These are phyloP conservation scores for Neomonachus schauinslandi DNA, from an alignment of 2,113 vertebrate species.

Conservation along the genomic window DNA sequence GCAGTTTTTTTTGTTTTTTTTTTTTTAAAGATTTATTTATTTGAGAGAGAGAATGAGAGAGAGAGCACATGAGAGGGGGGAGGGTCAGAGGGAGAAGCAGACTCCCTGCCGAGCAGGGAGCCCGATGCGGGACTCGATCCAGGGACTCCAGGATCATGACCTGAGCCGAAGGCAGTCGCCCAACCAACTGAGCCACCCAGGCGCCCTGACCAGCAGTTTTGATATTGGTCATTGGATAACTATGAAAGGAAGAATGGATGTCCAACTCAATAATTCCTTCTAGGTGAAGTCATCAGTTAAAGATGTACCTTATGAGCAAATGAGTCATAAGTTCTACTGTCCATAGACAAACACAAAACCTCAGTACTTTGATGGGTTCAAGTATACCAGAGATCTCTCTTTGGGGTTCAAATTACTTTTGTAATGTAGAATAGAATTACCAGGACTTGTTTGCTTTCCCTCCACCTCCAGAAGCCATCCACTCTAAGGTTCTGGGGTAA, in stretches of 20 bases:
- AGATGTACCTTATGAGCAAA: not conserved
- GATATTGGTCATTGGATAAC: not conserved
- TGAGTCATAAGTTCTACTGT: not conserved
- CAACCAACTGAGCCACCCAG: too few relatives aligned
- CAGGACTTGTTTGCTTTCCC: fast-evolving
- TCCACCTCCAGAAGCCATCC: not conserved
- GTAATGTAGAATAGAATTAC: not conserved
- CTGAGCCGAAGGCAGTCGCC: too few relatives aligned
- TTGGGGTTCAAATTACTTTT: not conserved
- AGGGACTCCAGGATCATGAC: too few relatives aligned
- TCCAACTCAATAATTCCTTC: not conserved
- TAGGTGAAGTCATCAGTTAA: not conserved
- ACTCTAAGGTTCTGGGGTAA: not conserved
- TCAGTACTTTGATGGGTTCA: not conserved
- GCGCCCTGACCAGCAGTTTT: not conserved
- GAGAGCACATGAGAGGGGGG: too few relatives aligned
- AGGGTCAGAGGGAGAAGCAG: too few relatives aligned
- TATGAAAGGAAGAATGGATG: not conserved
- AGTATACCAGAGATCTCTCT: not conserved
- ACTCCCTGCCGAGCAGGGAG: too few relatives aligned
- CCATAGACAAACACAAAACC: not conserved
- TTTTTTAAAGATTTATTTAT: too few relatives aligned
- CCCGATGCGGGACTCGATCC: too few relatives aligned
- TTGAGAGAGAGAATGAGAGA: too few relatives aligned
- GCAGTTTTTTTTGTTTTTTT: too few relatives aligned